A percentile compares a stretch with the other conserved stretches of the same genome.
Conservation (phyloP, 1,140 invertebrate genomes). For the Cydia amplana region DNA sequence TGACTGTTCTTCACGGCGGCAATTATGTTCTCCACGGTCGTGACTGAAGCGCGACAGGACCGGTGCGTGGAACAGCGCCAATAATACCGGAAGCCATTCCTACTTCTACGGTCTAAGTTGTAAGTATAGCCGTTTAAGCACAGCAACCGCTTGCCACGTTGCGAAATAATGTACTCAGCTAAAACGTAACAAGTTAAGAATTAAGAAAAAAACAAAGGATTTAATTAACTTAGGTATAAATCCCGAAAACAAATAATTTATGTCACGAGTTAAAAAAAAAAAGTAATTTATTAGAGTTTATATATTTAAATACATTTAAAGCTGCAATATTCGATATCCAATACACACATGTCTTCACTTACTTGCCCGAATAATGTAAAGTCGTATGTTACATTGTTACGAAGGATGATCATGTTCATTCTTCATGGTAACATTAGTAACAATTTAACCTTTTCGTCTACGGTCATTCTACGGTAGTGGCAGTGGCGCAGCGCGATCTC, state of each 20-base stretch:
- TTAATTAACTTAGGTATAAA: background rate
- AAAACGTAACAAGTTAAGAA: background rate
- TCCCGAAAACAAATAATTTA: no score
- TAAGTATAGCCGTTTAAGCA: background rate
- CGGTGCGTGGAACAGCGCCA: background rate
- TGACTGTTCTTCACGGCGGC: conserved; percentile 1
- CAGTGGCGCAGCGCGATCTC: no score
- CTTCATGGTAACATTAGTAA: no score
- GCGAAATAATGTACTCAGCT: background rate
- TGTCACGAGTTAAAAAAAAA: no score
- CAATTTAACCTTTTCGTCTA: no score
- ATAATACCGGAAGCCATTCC: background rate
- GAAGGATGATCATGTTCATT: no score
- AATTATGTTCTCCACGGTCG: background rate
- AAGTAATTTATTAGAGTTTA: background rate
- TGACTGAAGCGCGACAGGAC: background rate
- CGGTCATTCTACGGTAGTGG: no score
- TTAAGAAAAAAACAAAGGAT: background rate
- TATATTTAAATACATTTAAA: no score
- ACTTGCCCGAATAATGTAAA: no score
- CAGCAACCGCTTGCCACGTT: conserved; percentile 19
- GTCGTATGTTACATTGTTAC: background rate
- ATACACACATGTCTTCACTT: no score
- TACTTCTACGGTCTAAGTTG: background rate
- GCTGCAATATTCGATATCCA: no score